Conservation (phyloP, 2,888 invertebrate genomes). For the Euproctis similis region DNA sequence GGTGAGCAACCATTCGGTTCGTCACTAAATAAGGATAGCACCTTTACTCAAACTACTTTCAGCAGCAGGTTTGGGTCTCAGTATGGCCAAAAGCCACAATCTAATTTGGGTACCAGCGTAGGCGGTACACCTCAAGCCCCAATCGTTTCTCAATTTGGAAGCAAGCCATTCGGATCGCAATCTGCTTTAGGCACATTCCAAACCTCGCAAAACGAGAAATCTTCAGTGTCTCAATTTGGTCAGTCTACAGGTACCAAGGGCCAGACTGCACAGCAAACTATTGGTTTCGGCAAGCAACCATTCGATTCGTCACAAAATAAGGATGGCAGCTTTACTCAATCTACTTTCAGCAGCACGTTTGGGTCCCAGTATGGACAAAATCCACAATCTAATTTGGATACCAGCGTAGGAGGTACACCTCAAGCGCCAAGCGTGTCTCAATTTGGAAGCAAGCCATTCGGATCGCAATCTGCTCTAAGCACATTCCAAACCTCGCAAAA, state of each 20-base stretch:
- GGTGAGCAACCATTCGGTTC: conserved; percentile 2
- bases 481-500: neutral
- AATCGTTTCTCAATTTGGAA: too few relatives aligned
- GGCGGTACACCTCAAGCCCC: too few relatives aligned
- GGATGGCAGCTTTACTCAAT: neutral
- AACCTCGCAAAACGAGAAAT: neutral
- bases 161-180: neutral
- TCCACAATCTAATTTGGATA: neutral
- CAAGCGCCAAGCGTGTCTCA: neutral
- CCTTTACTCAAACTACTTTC: neutral
- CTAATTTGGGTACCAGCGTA: neutral
- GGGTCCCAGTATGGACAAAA: neutral
- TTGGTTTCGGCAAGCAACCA: conserved; percentile 3
- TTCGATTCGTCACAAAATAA: neutral
- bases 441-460: neutral
- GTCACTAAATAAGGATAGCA: neutral
- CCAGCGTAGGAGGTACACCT: too few relatives aligned
- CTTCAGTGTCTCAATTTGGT: neutral
- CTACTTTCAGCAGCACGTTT: neutral
- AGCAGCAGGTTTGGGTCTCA: neutral
- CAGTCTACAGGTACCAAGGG: neutral
- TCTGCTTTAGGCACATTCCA: neutral
- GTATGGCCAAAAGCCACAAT: neutral
- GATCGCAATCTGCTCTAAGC: neutral
- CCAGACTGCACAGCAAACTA: neutral